Conservation (phyloP, 1,140 invertebrate species). For the Dendrolimus kikuchii region DNA sequence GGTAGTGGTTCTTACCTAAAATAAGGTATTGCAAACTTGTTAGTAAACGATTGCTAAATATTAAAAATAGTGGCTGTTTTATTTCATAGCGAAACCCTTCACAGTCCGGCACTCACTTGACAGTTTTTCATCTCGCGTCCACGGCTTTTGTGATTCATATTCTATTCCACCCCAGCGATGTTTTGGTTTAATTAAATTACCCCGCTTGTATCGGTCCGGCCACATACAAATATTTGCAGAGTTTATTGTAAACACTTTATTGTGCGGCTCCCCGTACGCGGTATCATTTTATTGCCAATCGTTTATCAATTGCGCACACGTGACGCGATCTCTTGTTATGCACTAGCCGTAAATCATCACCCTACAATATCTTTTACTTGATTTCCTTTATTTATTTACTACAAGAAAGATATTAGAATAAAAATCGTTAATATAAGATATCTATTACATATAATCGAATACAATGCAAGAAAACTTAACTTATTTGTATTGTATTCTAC, state of each 20-base stretch:
- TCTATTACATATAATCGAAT: too few species aligned
- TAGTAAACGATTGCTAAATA: too few species aligned
- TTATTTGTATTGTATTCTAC: too few species aligned
- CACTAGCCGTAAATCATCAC: slow-evolving; percentile 2
- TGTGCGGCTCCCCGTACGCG: slow-evolving; percentile 34
- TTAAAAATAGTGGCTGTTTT: too few species aligned
- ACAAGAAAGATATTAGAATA: too few species aligned
- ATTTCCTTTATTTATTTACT: not conserved
- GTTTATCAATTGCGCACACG: slow-evolving; percentile 32
- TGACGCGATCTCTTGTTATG: slow-evolving; percentile 11
- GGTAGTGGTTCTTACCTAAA: too few species aligned
- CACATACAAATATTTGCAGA: slow-evolving; percentile 49
- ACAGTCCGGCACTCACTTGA: too few species aligned
- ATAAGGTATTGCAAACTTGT: too few species aligned
- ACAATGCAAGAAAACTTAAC: too few species aligned
- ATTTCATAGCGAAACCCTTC: too few species aligned
- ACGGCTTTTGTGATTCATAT: not conserved
- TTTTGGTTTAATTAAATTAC: slow-evolving; percentile 64
- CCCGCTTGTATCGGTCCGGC: slow-evolving; percentile 27
- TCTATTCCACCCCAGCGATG: slow-evolving; percentile 20
- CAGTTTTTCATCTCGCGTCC: too few species aligned
- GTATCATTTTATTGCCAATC: slow-evolving; percentile 50
- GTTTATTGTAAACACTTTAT: slow-evolving; percentile 44
- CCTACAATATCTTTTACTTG: slow-evolving; percentile 2
- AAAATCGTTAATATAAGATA: too few species aligned